These are phyloP conservation scores for Leucosticte australis DNA, from an alignment of 2,113 vertebrate species.

Conservation along the genomic window DNA sequence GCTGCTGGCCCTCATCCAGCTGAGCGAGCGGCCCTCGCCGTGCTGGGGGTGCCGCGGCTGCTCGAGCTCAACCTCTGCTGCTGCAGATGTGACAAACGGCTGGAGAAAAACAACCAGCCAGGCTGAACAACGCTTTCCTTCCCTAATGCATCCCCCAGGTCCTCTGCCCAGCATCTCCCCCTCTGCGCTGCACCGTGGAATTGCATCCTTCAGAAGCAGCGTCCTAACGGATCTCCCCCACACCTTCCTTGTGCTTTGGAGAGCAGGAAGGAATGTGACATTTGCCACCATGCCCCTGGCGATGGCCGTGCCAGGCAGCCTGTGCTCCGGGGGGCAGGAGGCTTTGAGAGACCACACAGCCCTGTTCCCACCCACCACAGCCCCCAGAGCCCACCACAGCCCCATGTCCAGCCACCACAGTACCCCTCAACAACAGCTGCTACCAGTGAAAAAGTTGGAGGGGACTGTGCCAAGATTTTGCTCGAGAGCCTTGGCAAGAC, in stretches of 20 bases:
- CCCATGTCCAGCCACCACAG: neutral
- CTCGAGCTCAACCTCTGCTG: neutral
- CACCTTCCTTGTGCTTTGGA: fast-evolving
- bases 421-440: neutral
- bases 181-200: neutral
- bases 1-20: neutral
- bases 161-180: neutral
- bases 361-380: neutral
- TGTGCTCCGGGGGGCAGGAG: neutral
- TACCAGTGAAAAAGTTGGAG: fast-evolving
- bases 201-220: neutral
- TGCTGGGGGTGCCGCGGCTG: neutral
- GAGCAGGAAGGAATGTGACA: neutral
- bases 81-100: neutral
- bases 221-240: neutral
- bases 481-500: neutral
- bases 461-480: neutral
- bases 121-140: neutral
- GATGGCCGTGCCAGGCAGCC: neutral
- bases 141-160: neutral
- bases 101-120: neutral
- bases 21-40: neutral
- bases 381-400: neutral
- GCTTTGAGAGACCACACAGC: neutral
- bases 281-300: fast-evolving